A percentile compares a stretch with the other conserved stretches of the same genome.
phyloP scores from a whole-genome alignment of 2,113 vertebrate genomes.

The Phylloscopus trochiloides region DNA sequence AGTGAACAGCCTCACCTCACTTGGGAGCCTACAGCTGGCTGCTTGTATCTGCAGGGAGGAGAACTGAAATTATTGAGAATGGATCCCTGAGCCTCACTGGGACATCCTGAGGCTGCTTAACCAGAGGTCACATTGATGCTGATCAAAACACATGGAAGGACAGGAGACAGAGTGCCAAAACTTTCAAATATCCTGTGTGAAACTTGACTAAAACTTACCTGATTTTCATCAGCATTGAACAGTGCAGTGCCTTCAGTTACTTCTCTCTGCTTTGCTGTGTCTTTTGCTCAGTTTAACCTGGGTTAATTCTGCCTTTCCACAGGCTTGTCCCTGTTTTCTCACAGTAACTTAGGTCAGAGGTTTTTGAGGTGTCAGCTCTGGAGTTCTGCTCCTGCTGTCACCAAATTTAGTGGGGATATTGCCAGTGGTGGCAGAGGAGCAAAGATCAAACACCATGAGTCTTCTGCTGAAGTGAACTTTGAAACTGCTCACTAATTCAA shows the following conservation, averaged over 20 bases:
- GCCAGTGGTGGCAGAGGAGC: neutral
- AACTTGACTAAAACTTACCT: neutral
- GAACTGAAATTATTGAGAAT: neutral
- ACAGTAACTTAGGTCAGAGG: neutral
- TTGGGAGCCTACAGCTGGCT: neutral
- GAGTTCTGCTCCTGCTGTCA: neutral
- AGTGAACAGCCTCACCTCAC: neutral
- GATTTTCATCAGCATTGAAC: neutral
- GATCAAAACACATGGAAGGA: neutral
- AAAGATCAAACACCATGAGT: neutral
- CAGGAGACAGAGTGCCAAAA: neutral
- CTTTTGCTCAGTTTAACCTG: neutral
- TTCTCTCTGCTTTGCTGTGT: neutral
- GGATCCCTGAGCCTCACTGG: neutral
- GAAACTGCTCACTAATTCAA: neutral
- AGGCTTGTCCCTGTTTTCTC: neutral
- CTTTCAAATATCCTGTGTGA: neutral
- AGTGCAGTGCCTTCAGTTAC: neutral
- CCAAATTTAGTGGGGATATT: neutral
- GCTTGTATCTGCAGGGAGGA: neutral
- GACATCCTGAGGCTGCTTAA: neutral
- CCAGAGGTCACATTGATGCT: neutral
- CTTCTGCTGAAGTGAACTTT: neutral
- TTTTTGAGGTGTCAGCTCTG: neutral
- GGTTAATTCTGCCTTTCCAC: neutral